Evolutionary conservation across 2,797 vertebrate species (phyloP), one percentile per base, ranked within the genome.

Genomic region (Salarias fasciatus): DNA sequence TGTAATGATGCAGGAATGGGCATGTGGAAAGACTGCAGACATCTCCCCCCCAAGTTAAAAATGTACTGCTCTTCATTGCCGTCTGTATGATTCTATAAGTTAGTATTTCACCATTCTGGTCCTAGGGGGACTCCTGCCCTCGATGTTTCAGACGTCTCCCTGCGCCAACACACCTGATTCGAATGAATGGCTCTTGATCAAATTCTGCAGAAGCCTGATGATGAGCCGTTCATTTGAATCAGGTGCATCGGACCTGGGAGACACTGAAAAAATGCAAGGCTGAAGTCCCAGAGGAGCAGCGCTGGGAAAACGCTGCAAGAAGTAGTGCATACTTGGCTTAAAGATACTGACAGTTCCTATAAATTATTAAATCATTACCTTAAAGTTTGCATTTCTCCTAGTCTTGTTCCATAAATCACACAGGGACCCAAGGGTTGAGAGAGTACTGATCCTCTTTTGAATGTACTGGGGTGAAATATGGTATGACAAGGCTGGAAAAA

Each of bases 351-450:
- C 3, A 3, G 31, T 3, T 2, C 24, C 31, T 45, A 53, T 84
- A 40, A 67, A 84, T 79, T 42, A 69, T 72, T 70, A 15, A 69
- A 11, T 62, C 58, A 63, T 55, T 30, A 36, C n/a, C 13, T 5
- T 30, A 18, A 43, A 62, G 44, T 57, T 72, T 54, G 42, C 24
- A 15, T 62, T 49, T 44, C 11, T 66, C 13, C 28, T 36, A 48
- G 8, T 69, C 14, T 43, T 56, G 58, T 69, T 83, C 46, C 76
- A 77, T 65, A 52, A 77, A 65, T 73, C 28, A 15, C 53, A 61
- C 40, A 18, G 14, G 31, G 8, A 51, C 15, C 24, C 14, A 35
- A 48, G 30, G 50, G 63, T 74, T 38, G 62, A 50, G 54, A 51
- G 36, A 53, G 10, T 13, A 10, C 45, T 54, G 50, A 63, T 36